These are phyloP conservation scores for Eilema sororculum DNA, from an alignment of 2,888 invertebrate genomes.

Conservation along the genomic window DNA sequence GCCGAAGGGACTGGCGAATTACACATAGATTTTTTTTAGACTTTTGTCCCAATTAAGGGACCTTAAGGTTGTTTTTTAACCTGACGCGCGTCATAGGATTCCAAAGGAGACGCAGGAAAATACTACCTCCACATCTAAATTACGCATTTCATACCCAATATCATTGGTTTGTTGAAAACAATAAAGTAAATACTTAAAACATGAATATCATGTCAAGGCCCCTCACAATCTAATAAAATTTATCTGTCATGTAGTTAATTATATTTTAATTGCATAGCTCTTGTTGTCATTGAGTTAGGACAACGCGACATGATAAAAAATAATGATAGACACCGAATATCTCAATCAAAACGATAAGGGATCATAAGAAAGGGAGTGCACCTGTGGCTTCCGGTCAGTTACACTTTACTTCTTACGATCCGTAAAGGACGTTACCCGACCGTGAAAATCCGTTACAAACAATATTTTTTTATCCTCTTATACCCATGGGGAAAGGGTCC, in stretches of 20 bases:
- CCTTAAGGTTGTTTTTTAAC: too few relatives aligned
- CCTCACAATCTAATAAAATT: constrained; percentile 30
- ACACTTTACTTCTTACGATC: constrained; percentile 60
- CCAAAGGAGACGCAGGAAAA: too few relatives aligned
- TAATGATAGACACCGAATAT: not conserved
- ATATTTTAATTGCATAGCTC: constrained; percentile 36
- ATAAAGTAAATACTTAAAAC: not conserved
- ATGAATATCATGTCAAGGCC: constrained; percentile 8
- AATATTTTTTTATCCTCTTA: constrained; percentile 35
- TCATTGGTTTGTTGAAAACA: not conserved
- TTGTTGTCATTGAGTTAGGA: constrained; percentile 38
- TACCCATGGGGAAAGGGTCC: constrained; percentile 42
- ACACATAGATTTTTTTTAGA: too few relatives aligned
- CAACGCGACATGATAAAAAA: not conserved
- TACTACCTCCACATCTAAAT: not conserved
- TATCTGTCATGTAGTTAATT: constrained; percentile 42
- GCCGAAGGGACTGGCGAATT: too few relatives aligned
- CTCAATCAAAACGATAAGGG: constrained; percentile 20
- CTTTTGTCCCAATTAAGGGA: too few relatives aligned
- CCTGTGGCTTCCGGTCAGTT: constrained; percentile 71
- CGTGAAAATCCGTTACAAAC: constrained; percentile 81
- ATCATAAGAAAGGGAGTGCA: constrained; percentile 51
- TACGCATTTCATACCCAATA: not conserved
- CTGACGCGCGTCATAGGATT: too few relatives aligned
- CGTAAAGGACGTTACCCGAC: constrained; percentile 73